Conservation (phyloP, 2,888 invertebrate species). For the Stenchaetothrips biformis region DNA sequence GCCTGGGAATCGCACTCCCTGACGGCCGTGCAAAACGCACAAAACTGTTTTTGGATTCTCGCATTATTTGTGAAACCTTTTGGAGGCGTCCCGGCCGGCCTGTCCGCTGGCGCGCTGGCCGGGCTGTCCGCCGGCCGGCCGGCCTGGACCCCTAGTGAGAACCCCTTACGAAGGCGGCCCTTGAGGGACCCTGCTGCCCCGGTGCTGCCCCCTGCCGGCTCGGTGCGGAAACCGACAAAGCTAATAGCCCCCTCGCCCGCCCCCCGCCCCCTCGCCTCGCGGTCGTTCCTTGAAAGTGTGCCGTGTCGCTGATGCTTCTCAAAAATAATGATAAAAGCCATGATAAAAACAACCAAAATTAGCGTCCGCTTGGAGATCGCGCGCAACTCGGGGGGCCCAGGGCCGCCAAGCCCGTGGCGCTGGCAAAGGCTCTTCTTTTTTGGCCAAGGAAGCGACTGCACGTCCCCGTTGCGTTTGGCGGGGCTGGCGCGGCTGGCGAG, state of each 20-base stretch:
- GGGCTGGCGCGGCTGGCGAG: not conserved
- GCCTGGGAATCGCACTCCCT: too few relatives aligned
- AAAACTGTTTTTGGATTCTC: constrained; percentile 27
- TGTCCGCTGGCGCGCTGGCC: not conserved
- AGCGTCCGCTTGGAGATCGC: too few relatives aligned
- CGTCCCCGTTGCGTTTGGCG: not conserved
- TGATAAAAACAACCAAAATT: too few relatives aligned
- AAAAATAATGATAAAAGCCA: not conserved
- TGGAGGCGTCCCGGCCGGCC: constrained; percentile 43
- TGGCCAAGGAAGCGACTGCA: not conserved
- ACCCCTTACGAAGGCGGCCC: not conserved
- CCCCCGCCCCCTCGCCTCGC: not conserved
- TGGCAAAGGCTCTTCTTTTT: too few relatives aligned
- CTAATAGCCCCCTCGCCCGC: not conserved
- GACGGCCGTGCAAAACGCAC: constrained; percentile 11
- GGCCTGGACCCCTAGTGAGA: not conserved
- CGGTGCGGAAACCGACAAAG: constrained; percentile 30
- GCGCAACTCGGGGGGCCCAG: not conserved
- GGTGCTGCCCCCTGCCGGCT: constrained; percentile 45
- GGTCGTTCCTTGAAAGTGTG: not conserved
- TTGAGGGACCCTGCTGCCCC: constrained; percentile 44
- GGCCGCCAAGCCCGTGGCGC: too few relatives aligned
- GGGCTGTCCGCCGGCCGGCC: not conserved
- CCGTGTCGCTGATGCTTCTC: not conserved
- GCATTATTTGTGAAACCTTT: constrained; percentile 41